These are phyloP conservation scores for Enteromius argenteus DNA, from an alignment of 2,797 vertebrate genomes.

Conservation along the genomic window DNA sequence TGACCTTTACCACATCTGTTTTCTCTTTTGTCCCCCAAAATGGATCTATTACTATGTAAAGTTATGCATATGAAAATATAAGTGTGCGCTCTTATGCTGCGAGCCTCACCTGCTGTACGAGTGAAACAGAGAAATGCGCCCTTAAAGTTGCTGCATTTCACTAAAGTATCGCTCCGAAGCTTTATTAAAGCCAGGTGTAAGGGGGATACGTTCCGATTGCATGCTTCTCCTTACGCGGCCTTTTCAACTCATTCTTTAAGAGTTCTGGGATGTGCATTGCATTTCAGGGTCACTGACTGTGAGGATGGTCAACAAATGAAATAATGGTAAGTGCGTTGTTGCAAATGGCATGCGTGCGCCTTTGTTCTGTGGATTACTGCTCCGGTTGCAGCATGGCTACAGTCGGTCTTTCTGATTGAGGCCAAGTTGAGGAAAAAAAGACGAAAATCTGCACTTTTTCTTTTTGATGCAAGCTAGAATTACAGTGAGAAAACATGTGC, in stretches of 20 bases:
- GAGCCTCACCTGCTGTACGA: constrained; percentile 83
- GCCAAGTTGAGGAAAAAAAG: constrained; percentile 64
- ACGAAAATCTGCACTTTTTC: constrained; percentile 62
- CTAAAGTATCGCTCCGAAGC: constrained; percentile 46
- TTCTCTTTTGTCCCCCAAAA: constrained; percentile 77
- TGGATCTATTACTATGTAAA: constrained; percentile 83
- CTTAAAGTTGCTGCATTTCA: constrained; percentile 26
- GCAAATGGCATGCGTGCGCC: constrained; percentile 14
- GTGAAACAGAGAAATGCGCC: constrained; percentile 67
- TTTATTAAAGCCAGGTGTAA: constrained; percentile 81
- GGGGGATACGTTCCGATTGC: constrained; percentile 53
- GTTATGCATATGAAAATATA: constrained; percentile 87
- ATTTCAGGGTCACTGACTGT: constrained; percentile 24
- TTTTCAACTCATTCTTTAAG: constrained; percentile 26
- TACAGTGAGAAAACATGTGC: constrained; percentile 77
- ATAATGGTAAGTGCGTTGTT: constrained; percentile 37
- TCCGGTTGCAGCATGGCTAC: constrained; percentile 52
- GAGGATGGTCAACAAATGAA: constrained; percentile 29
- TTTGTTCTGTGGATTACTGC: constrained; percentile 29
- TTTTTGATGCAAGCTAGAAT: constrained; percentile 77
- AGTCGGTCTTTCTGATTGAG: constrained; percentile 66
- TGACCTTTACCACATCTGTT: constrained; percentile 86
- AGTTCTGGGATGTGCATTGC: constrained; percentile 17
- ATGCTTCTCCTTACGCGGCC: constrained; percentile 25
- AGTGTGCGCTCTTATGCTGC: constrained; percentile 73